phyloP scores from a whole-genome alignment of 2,888 invertebrate species.

The Eupithecia abbreviata region DNA sequence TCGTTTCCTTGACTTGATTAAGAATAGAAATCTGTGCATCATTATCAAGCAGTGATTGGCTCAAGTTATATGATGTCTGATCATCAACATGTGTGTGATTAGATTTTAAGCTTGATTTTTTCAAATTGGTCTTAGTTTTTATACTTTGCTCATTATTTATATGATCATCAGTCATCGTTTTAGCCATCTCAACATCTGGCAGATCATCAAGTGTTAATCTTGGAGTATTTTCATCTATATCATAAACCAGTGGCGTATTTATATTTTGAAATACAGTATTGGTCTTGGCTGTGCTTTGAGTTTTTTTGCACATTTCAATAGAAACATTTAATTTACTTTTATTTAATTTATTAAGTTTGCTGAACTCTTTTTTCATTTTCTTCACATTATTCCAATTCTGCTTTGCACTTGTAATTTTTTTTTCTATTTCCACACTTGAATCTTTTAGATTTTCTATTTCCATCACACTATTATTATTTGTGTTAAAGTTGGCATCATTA shows the following conservation, averaged over 20 bases:
- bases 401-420: conserved; percentile 58
- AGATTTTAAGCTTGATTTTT: conserved; percentile 10
- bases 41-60: conserved; percentile 24
- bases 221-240: conserved; percentile 68
- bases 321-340: conserved; percentile 77
- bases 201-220: conserved; percentile 31
- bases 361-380: conserved; percentile 77
- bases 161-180: conserved; percentile 29
- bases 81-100: conserved; percentile 9
- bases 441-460: conserved; percentile 58
- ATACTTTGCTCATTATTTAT: conserved; percentile 20
- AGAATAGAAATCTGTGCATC: conserved; percentile 3
- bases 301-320: conserved; percentile 74
- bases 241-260: conserved; percentile 41
- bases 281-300: conserved; percentile 51
- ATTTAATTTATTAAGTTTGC: conserved; percentile 69
- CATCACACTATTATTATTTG: conserved; percentile 43
- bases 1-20: conserved; percentile 12
- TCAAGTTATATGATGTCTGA: conserved; percentile 13
- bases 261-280: conserved; percentile 34
- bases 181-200: conserved; percentile 26
- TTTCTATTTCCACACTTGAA: conserved; percentile 56
- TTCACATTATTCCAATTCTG: conserved; percentile 76
- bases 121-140: conserved; percentile 7
- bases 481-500: conserved; percentile 46